Conservation (phyloP, 2,888 invertebrate genomes). For the Lypha dubia region DNA sequence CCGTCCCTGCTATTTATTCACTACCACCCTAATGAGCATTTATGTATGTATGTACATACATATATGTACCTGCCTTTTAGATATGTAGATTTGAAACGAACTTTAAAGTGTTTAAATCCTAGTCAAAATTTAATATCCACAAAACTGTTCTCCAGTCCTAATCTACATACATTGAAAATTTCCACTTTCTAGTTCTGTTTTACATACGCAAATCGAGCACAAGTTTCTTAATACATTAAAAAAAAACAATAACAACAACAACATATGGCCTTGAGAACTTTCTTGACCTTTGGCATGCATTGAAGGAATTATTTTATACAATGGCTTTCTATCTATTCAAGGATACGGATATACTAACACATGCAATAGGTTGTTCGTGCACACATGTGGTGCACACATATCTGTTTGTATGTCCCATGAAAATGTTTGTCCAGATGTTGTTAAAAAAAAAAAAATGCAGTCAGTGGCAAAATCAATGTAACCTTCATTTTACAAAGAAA, state of each 20-base stretch:
- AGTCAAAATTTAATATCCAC: no score
- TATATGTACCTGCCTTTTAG: no score
- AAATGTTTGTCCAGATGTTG: slow-evolving; percentile 15
- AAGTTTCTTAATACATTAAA: background rate
- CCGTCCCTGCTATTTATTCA: no score
- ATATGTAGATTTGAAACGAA: no score
- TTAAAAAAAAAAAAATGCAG: slow-evolving; percentile 6
- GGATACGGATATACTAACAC: slow-evolving; percentile 14
- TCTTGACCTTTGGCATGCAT: slow-evolving; percentile 63
- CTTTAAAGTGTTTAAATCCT: no score
- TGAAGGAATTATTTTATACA: slow-evolving; percentile 19
- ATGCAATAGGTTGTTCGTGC: background rate
- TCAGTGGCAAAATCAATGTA: slow-evolving; percentile 51
- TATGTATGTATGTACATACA: no score
- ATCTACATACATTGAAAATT: no score
- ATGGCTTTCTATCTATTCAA: background rate
- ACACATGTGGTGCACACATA: background rate
- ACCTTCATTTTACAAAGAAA: background rate
- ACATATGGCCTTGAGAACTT: slow-evolving; percentile 40
- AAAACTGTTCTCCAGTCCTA: background rate
- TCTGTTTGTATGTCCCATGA: background rate
- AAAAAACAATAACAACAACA: background rate
- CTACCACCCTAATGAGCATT: no score
- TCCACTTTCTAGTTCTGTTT: no score
- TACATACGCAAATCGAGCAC: background rate